These are phyloP conservation scores for Agelaius tricolor DNA, from an alignment of 2,113 vertebrate species.

Conservation along the genomic window DNA sequence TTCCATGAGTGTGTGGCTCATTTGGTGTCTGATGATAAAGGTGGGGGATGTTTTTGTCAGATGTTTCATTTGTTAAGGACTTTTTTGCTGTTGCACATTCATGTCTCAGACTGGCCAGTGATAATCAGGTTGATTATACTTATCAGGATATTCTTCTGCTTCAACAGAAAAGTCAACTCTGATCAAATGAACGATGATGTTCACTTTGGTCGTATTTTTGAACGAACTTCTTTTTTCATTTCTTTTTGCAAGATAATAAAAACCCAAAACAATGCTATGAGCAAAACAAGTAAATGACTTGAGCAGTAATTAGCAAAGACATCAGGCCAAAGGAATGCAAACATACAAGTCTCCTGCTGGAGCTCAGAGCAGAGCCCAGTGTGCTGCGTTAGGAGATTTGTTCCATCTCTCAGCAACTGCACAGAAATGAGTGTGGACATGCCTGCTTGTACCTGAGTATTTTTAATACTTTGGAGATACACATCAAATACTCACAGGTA, in stretches of 20 bases:
- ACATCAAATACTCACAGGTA: conserved; percentile 14
- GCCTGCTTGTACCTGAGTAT: conserved; percentile 18
- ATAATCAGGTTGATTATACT: neutral
- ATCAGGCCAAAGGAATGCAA: conserved; percentile 68
- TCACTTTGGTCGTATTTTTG: neutral
- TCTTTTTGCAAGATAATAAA: conserved; percentile 20
- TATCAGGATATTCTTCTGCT: neutral
- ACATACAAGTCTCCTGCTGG: conserved; percentile 51
- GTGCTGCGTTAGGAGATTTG: conserved; percentile 28
- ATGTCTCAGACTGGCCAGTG: neutral
- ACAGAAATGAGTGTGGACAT: conserved; percentile 51
- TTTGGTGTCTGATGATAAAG: neutral
- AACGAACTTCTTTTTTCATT: neutral
- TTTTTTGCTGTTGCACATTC: neutral
- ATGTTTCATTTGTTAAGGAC: neutral
- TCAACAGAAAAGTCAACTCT: neutral
- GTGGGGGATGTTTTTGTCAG: neutral
- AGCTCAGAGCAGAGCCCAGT: neutral
- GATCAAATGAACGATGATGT: neutral
- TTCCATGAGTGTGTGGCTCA: neutral
- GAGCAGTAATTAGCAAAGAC: conserved; percentile 59
- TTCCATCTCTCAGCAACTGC: conserved; percentile 43
- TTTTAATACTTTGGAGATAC: conserved; percentile 41
- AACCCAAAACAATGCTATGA: conserved; percentile 56
- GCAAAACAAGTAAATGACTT: conserved; percentile 60